Percentiles rank a stretch among this genome's conserved stretches.
These are phyloP conservation scores for Nesidiocoris tenuis DNA, from an alignment of 2,888 invertebrate genomes.

Conservation along the genomic window DNA sequence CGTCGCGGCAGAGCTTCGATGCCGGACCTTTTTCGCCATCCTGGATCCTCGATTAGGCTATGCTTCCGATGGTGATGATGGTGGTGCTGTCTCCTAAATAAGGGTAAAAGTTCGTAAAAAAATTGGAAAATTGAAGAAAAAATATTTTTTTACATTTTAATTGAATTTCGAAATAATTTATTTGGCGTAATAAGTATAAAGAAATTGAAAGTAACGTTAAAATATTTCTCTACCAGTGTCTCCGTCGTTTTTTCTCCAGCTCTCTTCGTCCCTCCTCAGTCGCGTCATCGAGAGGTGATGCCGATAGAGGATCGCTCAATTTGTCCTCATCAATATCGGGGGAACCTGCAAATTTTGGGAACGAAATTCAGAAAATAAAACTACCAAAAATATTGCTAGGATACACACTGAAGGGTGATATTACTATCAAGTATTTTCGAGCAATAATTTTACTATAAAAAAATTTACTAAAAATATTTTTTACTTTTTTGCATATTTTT, in stretches of 20 bases:
- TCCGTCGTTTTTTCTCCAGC: constrained; percentile 47
- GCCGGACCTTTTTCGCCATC: constrained; percentile 58
- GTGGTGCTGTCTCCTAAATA: constrained; percentile 59
- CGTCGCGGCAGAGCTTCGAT: constrained; percentile 56
- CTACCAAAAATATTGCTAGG: too few species aligned
- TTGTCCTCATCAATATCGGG: constrained; percentile 45
- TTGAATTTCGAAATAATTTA: too few species aligned
- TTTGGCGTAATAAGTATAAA: too few species aligned
- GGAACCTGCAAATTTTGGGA: constrained; percentile 32
- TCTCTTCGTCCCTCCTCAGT: constrained; percentile 41
- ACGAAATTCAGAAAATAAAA: not conserved
- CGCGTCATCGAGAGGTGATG: constrained; percentile 39
- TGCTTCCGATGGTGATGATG: constrained; percentile 67
- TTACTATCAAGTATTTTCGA: too few species aligned
- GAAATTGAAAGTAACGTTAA: too few species aligned
- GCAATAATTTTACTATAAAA: too few species aligned
- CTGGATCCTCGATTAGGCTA: constrained; percentile 72
- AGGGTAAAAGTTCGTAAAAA: not conserved
- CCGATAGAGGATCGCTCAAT: constrained; percentile 29
- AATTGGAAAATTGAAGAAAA: too few species aligned
- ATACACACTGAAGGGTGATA: too few species aligned
- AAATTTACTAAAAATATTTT: too few species aligned
- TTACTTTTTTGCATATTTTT: too few species aligned
- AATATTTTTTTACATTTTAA: too few species aligned
- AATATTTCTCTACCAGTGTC: constrained; percentile 39